Evolutionary conservation across 2,113 vertebrate genomes (phyloP), one percentile per base, ranked within the genome.

Genomic region (Dinomys branickii): DNA sequence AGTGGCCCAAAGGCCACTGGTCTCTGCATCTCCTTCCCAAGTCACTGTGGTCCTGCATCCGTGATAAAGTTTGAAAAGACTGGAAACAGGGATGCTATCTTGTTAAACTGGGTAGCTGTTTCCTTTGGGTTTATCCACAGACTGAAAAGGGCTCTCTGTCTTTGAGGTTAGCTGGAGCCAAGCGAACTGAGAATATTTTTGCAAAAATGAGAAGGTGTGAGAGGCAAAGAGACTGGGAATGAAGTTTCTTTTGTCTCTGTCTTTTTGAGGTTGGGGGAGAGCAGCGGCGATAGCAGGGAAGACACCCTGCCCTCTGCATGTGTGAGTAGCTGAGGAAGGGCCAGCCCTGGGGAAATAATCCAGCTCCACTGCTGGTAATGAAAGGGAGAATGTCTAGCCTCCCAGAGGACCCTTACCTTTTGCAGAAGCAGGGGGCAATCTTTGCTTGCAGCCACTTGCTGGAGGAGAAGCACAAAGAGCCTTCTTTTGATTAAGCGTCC

Each of bases 401-500:
- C 96, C 94, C 22, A 0, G 58, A 93, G 93, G 87, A 94, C 69
- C 17, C 9, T 19, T 77, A 38, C 73, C 89, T 91, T 80, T 65
- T 95, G 92, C 75, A 94, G 95, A 87, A 80, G 59, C 78, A 73
- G 94, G 88, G 84, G 85, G 56, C 65, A 94, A 35, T 92, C 90
- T 83, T 87, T 93, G 47, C 71, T 94, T 83, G 67, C 85, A 97
- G 86, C 67, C 67, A 65, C 88, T 97, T 89, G 90, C 82, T 33
- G 94, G 96, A 85, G 47, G 58, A 44, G 54, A 88, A 97, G 88
- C n/a, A 85, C 92, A 94, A 95, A 50, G 63, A 94, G 50, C 88
- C 83, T 67, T 95, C 56, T 87, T 95, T 92, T 97, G 93, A 96
- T 86, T 91, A 94, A 96, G 92, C 83, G 47, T 98, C 93, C 88